phyloP scores from a whole-genome alignment of 1,140 invertebrate genomes.

The Leptopilina boulardi region DNA sequence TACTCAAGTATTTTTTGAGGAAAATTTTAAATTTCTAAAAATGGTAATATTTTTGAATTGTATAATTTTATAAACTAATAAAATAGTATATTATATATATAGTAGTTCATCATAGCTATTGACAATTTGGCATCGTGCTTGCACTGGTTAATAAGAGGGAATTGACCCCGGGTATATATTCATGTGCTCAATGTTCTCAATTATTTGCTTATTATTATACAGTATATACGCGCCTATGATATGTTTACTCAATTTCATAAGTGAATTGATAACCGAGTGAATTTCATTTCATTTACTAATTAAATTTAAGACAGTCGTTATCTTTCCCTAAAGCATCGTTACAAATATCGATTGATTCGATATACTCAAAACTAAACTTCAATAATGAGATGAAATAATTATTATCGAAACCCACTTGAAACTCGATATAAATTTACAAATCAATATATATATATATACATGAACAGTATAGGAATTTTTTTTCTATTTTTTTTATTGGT shows the following conservation, averaged over 20 bases:
- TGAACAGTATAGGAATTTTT: too few relatives aligned
- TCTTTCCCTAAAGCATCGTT: not conserved
- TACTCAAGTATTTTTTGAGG: too few relatives aligned
- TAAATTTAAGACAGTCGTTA: not conserved
- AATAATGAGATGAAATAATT: not conserved
- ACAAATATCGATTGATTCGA: not conserved
- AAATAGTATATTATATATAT: not conserved
- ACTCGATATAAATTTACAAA: too few relatives aligned
- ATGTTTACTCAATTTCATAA: not conserved
- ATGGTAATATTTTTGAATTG: too few relatives aligned
- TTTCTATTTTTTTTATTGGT: too few relatives aligned
- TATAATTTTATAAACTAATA: too few relatives aligned
- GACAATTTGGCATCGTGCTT: not conserved
- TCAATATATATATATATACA: too few relatives aligned
- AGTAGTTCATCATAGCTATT: not conserved
- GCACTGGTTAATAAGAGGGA: not conserved
- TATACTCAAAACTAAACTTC: not conserved
- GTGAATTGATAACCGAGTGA: not conserved
- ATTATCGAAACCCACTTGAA: not conserved
- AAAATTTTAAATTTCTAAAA: too few relatives aligned
- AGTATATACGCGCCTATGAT: not conserved
- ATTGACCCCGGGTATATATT: not conserved
- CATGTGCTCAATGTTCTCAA: not conserved
- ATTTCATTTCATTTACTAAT: slow-evolving; percentile 1
- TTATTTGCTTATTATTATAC: not conserved